These are phyloP conservation scores for Oncorhynchus mykiss DNA, from an alignment of 2,113 vertebrate genomes.

Conservation along the genomic window DNA sequence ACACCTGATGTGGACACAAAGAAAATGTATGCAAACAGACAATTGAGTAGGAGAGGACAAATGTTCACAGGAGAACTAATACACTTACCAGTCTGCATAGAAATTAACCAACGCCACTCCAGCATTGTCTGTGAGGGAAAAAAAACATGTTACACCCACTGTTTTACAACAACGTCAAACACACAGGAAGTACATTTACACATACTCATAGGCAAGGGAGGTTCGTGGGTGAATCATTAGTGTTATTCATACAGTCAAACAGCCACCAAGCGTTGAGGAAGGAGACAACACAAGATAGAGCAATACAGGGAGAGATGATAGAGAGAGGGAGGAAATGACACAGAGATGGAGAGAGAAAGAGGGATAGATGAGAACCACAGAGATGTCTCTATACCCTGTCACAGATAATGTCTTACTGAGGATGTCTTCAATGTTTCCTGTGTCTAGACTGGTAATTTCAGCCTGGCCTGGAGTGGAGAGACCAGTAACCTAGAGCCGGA, in stretches of 20 bases:
- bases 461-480: slow-evolving; percentile 86
- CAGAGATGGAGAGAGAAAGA: too few relatives aligned
- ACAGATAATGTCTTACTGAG: slow-evolving; percentile 83
- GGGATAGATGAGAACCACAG: not conserved
- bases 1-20: not conserved
- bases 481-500: slow-evolving; percentile 85
- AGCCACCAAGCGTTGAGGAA: not conserved
- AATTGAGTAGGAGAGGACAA: not conserved
- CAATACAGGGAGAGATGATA: not conserved
- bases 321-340: too few relatives aligned
- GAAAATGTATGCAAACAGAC: not conserved
- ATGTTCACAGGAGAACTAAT: not conserved
- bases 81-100: slow-evolving; percentile 98
- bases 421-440: slow-evolving; percentile 95
- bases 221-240: not conserved
- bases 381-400: not conserved
- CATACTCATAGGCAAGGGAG: not conserved
- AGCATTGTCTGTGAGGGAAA: slow-evolving; percentile 87
- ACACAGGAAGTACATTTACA: not conserved
- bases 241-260: slow-evolving; percentile 1
- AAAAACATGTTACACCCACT: slow-evolving; percentile 38
- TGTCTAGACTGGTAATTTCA: slow-evolving; percentile 95
- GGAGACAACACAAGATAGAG: not conserved
- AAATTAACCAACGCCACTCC: slow-evolving; percentile 99
- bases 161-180: not conserved